phyloP scores from a whole-genome alignment of 1,140 invertebrate genomes.

The Apis florea region DNA sequence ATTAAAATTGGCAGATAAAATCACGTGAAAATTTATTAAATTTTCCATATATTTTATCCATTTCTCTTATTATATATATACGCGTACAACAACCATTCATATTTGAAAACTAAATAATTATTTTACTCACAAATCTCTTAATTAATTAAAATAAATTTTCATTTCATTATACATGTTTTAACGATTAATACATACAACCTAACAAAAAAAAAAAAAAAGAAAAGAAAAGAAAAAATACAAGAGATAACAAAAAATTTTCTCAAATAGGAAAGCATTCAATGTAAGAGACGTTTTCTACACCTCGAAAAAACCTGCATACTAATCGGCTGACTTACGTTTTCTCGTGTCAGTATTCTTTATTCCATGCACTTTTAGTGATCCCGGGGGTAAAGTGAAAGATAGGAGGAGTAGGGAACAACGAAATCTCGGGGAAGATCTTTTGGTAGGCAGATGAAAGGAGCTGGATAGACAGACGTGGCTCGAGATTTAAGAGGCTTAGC shows the following conservation, averaged over 20 bases:
- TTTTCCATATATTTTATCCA: no score
- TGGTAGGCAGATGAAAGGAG: constrained; percentile 44
- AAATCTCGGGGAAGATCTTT: constrained; percentile 56
- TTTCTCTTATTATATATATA: no score
- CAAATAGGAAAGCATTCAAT: background rate
- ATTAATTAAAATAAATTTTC: no score
- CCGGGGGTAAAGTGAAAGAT: background rate
- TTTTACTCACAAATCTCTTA: no score
- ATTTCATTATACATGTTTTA: no score
- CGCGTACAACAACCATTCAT: no score
- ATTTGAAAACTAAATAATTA: no score
- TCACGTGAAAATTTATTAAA: no score
- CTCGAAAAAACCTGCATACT: background rate
- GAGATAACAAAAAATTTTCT: background rate
- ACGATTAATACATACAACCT: no score
- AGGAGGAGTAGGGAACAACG: background rate
- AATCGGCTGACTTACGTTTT: constrained; percentile 23
- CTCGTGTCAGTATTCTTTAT: constrained; percentile 17
- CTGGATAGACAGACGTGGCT: constrained; percentile 46
- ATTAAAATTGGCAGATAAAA: no score
- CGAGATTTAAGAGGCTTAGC: constrained; percentile 65
- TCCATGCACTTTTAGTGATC: constrained; percentile 6
- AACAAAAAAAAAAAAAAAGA: no score
- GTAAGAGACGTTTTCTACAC: background rate
- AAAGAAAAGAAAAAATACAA: no score